Percentiles rank a stretch among this genome's conserved stretches.
Conservation (phyloP, 2,888 invertebrate genomes). For the Campoletis raptor region DNA sequence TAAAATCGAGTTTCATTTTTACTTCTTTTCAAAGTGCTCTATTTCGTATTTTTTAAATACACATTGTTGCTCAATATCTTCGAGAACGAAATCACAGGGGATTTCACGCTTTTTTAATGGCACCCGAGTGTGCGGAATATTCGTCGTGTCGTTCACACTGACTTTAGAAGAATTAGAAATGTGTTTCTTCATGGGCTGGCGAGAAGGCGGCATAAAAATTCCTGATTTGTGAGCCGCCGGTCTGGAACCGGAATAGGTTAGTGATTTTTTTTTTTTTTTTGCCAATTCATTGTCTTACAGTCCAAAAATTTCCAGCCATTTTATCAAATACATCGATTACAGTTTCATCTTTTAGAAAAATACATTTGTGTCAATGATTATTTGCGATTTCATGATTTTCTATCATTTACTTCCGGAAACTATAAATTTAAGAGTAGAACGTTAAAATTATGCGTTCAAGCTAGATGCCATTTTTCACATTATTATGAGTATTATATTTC, state of each 20-base stretch:
- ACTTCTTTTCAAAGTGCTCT: slow-evolving; percentile 8
- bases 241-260: slow-evolving; percentile 62
- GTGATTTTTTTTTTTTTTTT: slow-evolving; percentile 27
- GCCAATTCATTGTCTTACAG: neutral
- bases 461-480: slow-evolving; percentile 32
- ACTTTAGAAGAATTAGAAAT: slow-evolving; percentile 76
- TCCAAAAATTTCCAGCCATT: neutral
- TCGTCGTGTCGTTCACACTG: slow-evolving; percentile 69
- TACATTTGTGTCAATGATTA: neutral
- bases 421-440: neutral
- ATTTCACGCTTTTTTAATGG: slow-evolving; percentile 65
- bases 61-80: slow-evolving; percentile 57
- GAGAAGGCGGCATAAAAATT: slow-evolving; percentile 83
- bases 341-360: neutral
- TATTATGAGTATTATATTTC: slow-evolving; percentile 49
- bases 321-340: neutral
- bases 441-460: slow-evolving; percentile 14
- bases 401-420: neutral
- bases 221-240: slow-evolving; percentile 79
- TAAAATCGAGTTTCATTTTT: slow-evolving; percentile 27
- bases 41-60: slow-evolving; percentile 32
- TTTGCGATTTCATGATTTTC: neutral
- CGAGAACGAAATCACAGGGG: slow-evolving; percentile 68
- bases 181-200: slow-evolving; percentile 82
- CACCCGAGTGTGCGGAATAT: slow-evolving; percentile 70